Base-by-base conservation (phyloP, 1,140 invertebrate species). In the Bradysia coprophila region DNA sequence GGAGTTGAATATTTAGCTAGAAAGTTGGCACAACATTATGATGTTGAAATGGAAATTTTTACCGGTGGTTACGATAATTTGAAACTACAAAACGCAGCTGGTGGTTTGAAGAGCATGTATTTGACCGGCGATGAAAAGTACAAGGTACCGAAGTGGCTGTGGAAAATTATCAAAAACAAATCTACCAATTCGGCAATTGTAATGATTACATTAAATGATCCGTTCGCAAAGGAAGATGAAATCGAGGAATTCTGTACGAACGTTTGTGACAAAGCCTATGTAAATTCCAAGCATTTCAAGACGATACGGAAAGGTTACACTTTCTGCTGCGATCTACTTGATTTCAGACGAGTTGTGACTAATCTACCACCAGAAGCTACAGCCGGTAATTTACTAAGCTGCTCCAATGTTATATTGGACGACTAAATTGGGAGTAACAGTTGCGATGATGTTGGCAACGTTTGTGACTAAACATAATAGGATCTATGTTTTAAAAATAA, bases 181-280 rank as follows among this genome's bases (percentile, higher is more conserved):
- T 21, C 21, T 11, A 54, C 41, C 1, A 43, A 56, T 19, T 36
- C 54, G 32, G 67, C 49, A 0, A 61, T 71, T 6, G 66, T 57
- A 24, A 58, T 71, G 23, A 49, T 71, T 2, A 53, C 55, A 8
- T 45, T 65, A 2, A 72, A 72, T 45, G 65, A 70, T 57, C 69
- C 69, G 13, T 52, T 50, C 23, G 43, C 42, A 3, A 23, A 13
- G 9, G 19, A 45, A 28, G 36, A 11, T 34, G n/a, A 33, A 11
- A 38, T 32, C 22, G 48, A 47, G 13, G 41, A 48, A 21, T 52
- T 62, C 40, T 66, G 64, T 45, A 41, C 40, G 13, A 51, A 62
- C 55, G 48, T 65, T 44, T 66, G 64, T 45, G 38, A 44, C 0
- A 21, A 50, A 28, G 43, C 47, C 36, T 51, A 51, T 10, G 62